phyloP scores from a whole-genome alignment of 2,113 vertebrate genomes.

The Erythrocercus mccallii region DNA sequence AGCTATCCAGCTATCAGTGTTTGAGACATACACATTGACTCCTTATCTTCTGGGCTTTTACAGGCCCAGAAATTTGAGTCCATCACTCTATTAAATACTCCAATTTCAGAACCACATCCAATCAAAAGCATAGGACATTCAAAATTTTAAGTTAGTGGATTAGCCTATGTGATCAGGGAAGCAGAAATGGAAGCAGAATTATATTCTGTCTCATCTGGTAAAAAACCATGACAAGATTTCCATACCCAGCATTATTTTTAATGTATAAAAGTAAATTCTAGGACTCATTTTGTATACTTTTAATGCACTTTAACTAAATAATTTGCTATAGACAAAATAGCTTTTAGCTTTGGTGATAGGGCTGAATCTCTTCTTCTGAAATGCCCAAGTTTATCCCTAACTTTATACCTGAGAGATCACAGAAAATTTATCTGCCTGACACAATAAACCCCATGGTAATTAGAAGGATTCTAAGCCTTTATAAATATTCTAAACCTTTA shows the following conservation, averaged over 20 bases:
- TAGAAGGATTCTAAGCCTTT: conserved; percentile 2
- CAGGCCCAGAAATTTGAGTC: not conserved
- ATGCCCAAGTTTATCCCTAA: not conserved
- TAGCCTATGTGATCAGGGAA: not conserved
- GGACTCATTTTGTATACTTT: not conserved
- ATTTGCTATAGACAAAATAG: not conserved
- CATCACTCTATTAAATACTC: not conserved
- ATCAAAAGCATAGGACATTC: not conserved
- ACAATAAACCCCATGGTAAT: not conserved
- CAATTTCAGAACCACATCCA: not conserved
- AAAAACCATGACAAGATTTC: not conserved
- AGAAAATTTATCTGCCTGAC: not conserved
- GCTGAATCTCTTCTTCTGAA: not conserved
- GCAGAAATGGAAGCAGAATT: not conserved
- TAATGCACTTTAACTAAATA: not conserved
- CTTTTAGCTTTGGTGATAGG: not conserved
- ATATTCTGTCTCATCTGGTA: not conserved
- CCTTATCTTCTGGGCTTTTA: not conserved
- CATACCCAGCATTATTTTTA: not conserved
- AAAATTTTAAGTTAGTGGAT: not conserved
- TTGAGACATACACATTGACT: not conserved
- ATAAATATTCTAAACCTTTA: conserved; percentile 17
- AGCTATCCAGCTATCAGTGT: not conserved
- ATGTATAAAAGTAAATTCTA: not conserved
- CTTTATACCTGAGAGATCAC: not conserved